phyloP scores from a whole-genome alignment of 2,113 vertebrate genomes.

The Rhinopithecus roxellana region DNA sequence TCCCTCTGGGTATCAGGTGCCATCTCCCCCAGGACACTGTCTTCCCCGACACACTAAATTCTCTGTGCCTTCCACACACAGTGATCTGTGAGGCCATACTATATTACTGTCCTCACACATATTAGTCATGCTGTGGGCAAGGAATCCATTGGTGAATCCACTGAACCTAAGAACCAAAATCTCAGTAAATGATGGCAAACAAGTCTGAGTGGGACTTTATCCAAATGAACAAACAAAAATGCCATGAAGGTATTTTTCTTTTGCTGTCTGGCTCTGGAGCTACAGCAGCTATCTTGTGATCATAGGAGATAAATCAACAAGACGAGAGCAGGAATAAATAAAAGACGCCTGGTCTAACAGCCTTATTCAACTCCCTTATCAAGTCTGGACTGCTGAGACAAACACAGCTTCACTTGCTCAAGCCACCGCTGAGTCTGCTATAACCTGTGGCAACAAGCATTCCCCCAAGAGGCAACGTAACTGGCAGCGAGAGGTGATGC shows the following conservation, averaged over 20 bases:
- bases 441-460: background rate
- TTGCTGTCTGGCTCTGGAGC: background rate
- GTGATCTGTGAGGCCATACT: background rate
- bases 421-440: too few relatives aligned
- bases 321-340: background rate
- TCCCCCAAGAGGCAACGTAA: background rate
- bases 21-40: background rate
- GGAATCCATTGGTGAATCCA: background rate
- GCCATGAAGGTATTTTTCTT: background rate
- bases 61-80: background rate
- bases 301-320: background rate
- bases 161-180: background rate
- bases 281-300: background rate
- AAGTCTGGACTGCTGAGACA: background rate
- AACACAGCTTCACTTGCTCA: background rate
- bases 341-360: background rate
- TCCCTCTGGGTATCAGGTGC: background rate
- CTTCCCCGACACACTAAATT: background rate
- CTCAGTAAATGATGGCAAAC: background rate
- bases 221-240: background rate
- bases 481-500: fast-evolving
- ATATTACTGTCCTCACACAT: background rate
- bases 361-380: background rate
- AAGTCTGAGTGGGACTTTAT: background rate
- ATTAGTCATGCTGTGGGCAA: background rate